These are phyloP conservation scores for Percopsis omiscomaycus DNA, from an alignment of 2,797 vertebrate species.

Conservation along the genomic window DNA sequence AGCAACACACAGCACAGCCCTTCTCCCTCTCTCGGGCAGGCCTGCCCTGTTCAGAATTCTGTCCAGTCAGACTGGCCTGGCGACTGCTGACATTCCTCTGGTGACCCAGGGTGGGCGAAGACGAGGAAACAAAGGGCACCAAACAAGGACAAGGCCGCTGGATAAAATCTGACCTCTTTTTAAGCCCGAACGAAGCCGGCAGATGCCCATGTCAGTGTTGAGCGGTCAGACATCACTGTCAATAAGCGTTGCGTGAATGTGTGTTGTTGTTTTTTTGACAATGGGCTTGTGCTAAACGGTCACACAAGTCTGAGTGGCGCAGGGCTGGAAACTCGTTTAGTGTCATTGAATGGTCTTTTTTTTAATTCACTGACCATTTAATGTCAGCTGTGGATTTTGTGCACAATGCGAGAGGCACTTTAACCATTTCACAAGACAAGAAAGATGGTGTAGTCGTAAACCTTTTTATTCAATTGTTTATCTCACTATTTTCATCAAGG, in stretches of 20 bases:
- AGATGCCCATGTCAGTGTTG: conserved; percentile 28
- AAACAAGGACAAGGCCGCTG: conserved; percentile 30
- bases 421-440: background rate
- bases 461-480: too few species aligned
- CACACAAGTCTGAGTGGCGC: background rate
- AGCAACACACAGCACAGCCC: conserved; percentile 38
- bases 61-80: conserved; percentile 59
- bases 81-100: conserved; percentile 60
- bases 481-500: background rate
- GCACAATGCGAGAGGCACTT: conserved; percentile 20
- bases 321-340: background rate
- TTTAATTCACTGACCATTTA: too few species aligned
- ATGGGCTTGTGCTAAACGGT: background rate
- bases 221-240: conserved; percentile 19
- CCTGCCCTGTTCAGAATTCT: conserved; percentile 38
- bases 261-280: background rate
- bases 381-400: conserved; percentile 8
- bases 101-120: conserved; percentile 56
- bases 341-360: too few species aligned
- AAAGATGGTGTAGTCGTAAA: too few species aligned
- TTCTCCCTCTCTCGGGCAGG: conserved; percentile 16
- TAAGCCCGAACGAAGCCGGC: conserved; percentile 17
- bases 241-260: background rate
- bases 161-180: conserved; percentile 61
- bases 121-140: conserved; percentile 20